Percentiles rank a stretch among this genome's conserved stretches.
Evolutionary conservation across 2,113 vertebrate species (phyloP).

Genomic region (Microcebus griseorufus): DNA sequence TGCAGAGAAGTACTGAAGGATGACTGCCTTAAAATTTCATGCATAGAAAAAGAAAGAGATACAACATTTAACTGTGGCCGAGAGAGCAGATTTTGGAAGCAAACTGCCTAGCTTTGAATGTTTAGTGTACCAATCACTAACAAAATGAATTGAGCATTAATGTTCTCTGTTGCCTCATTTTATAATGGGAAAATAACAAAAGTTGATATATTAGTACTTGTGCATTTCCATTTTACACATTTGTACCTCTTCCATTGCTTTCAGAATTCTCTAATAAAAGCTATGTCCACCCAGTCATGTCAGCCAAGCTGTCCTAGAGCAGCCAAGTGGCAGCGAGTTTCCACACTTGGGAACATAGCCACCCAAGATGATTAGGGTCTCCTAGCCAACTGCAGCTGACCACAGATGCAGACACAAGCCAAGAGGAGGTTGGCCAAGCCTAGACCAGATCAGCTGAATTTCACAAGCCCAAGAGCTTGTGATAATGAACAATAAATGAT

Average conservation of each 20-base stretch:
- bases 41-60: not conserved
- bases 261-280: not conserved
- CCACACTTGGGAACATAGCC: not conserved
- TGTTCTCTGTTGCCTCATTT: not conserved
- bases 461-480: not conserved
- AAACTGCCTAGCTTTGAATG: not conserved
- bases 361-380: not conserved
- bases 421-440: not conserved
- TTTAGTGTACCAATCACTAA: not conserved
- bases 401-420: not conserved
- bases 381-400: not conserved
- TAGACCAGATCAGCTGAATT: not conserved
- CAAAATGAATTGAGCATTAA: not conserved
- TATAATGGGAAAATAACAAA: not conserved
- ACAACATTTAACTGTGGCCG: not conserved
- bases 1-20: not conserved
- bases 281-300: not conserved
- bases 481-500: not conserved
- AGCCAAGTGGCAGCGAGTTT: not conserved
- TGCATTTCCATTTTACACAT: not conserved
- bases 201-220: not conserved
- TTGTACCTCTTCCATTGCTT: not conserved
- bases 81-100: not conserved
- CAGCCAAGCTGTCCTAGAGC: not conserved
- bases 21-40: not conserved